Evolutionary conservation across 2,888 invertebrate species (phyloP), one percentile per base, ranked within the genome.

Genomic region (Nowickia ferox): DNA sequence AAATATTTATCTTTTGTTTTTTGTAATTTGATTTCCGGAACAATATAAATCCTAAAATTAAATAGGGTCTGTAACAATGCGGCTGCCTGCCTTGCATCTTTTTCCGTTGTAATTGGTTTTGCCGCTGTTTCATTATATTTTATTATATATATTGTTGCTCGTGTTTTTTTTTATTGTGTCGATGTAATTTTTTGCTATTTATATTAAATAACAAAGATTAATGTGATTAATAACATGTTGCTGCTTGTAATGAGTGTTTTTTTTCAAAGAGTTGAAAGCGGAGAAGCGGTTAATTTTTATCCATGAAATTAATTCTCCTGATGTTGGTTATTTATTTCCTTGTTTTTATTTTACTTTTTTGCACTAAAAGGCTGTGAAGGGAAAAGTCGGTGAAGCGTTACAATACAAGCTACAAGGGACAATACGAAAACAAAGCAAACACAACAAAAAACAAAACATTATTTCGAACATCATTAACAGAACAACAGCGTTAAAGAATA

Each of bases 171-270:
- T 22, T 17, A 19, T 38, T 55, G 5, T 57, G 17, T 46, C 19
- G 40, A 11, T 65, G 1, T 65, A 13, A 6, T 44, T 44, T 78
- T 9, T 51, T 57, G 55, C 13, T 48, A 15, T 57, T 30, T 38
- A 30, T 22, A 74, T 51, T 44, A 57, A 72, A 69, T 48, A 66
- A 66, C 66, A 57, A 76, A 72, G 71, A 84, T 80, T 76, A 80
- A 84, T 84, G 9, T n/a, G 75, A 79, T 79, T 78, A 75, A 84
- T 79, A 17, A 79, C 75, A 79, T 69, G 55, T 17, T 74, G 51
- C 19, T 17, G 40, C 17, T 57, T 48, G 13, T 22, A 22, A 55
- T 30, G 4, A 53, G 9, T 30, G 2, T 30, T 2, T 30, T 8
- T 30, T 19, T 42, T n/a, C 30, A 15, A 15, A 9, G 17, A n/a